Evolutionary conservation across 2,797 vertebrate species (phyloP), one percentile per base, ranked within the genome.

Genomic region (Gambelia wislizenii): DNA sequence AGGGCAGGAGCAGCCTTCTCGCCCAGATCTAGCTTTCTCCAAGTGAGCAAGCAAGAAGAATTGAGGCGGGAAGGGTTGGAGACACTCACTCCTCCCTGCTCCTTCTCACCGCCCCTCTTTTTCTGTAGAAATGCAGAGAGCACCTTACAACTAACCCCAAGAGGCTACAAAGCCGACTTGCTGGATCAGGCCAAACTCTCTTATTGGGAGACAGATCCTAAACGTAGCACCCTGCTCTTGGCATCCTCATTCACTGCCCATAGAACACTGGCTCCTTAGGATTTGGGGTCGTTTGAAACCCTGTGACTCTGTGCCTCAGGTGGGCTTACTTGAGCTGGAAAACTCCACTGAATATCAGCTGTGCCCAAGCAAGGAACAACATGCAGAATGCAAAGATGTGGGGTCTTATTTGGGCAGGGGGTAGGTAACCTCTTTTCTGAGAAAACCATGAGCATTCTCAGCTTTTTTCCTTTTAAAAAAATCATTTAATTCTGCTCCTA

Each of bases 141-240:
- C 74, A 3, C 2, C 22, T 2, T 16, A 20, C 22, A 0, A 13
- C 42, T n/a, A n/a, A n/a, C n/a, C n/a, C n/a, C n/a, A n/a, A n/a
- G n/a, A n/a, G n/a, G n/a, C n/a, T n/a, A n/a, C n/a, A n/a, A n/a
- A n/a, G n/a, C n/a, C n/a, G n/a, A n/a, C n/a, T n/a, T n/a, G n/a
- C n/a, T n/a, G n/a, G n/a, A n/a, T n/a, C n/a, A n/a, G n/a, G n/a
- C n/a, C n/a, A n/a, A n/a, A n/a, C 49, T 44, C 74, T 30, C 39
- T 12, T 44, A 44, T n/a, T 52, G 14, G 76, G 47, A 13, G 13
- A 78, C 49, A 18, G 6, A 78, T 78, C 33, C 49, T 10, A 10
- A 78, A 27, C 6, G 49, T 22, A 7, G 30, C 49, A 49, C 8
- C 49, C 49, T 8, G 47, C 44, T n/a, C 30, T 78, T 9, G 47